Conservation (phyloP, 2,797 vertebrate species). For the Geotrypetes seraphini region DNA sequence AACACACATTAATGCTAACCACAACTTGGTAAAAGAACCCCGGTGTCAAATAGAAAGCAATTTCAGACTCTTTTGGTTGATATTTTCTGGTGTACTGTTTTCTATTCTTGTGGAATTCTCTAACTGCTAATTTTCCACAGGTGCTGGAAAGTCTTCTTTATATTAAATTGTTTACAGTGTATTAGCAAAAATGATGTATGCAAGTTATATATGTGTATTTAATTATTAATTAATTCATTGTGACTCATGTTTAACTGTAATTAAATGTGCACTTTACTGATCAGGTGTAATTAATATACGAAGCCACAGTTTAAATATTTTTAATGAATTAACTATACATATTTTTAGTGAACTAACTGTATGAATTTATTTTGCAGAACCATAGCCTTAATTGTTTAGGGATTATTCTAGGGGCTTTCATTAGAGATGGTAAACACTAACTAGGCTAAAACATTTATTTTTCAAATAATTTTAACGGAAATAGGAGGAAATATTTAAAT, state of each 20-base stretch:
- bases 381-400: background rate
- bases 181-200: background rate
- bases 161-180: background rate
- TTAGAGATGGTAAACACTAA: background rate
- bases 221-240: slow-evolving; percentile 12
- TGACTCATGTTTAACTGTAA: background rate
- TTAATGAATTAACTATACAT: background rate
- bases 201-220: background rate
- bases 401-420: slow-evolving; percentile 1
- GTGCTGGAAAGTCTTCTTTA: background rate
- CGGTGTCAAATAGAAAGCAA: too few relatives aligned
- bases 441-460: background rate
- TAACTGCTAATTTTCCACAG: background rate
- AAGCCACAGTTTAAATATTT: slow-evolving; percentile 10
- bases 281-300: slow-evolving; percentile 12
- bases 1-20: too few relatives aligned
- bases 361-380: background rate
- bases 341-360: too few relatives aligned
- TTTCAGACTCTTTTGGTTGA: too few relatives aligned
- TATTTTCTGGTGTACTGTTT: background rate
- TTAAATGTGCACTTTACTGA: background rate
- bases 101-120: background rate
- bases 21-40: too few relatives aligned
- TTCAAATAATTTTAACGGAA: slow-evolving; percentile 13
- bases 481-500: slow-evolving; percentile 30